Base-by-base conservation (phyloP, 1,140 invertebrate species). In the Phthorimaea operculella region DNA sequence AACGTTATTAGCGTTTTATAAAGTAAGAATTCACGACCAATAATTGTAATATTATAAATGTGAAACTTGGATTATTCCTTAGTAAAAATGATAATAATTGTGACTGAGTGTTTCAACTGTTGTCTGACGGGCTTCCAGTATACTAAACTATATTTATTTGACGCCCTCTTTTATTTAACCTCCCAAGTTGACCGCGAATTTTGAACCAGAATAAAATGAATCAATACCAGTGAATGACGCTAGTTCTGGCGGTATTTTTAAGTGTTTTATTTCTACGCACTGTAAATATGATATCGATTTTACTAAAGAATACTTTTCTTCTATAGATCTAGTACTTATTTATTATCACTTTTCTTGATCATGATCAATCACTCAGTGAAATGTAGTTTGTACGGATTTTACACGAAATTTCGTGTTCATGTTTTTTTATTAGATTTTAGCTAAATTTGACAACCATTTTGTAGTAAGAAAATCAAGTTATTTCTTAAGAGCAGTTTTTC, bases 111-210 rank as follows among this genome's bases (percentile, higher is more conserved):
- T 84, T 77, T 78, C 70, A 73, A 76, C 72, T 76, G 75, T 75
- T 76, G 72, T 83, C 80, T 80, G 78, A 79, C 62, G 81, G 81
- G 81, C 81, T 84, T 84, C 81, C 81, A 84, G 72, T 82, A 81
- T 66, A 73, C 70, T 74, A 74, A 76, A 77, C 69, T 66, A 56
- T 76, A 70, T 76, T 60, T 60, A 74, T 78, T 64, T 68, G 69
- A 71, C 64, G 68, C 70, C 70, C 68, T 51, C 48, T 56, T 60
- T 53, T 59, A 62, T 53, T 12, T 56, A 52, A 55, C 52, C 18
- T 15, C 17, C 51, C 58, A 55, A 54, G 39, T 60, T 55, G 49
- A 63, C 54, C 56, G 15, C n/a, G 14, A 34, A 54, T 18, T 58
- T 56, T 61, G 18, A 55, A 64, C 49, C 51, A 47, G 28, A 42